A percentile compares a stretch with the other conserved stretches of the same genome.
phyloP scores from a whole-genome alignment of 1,140 invertebrate species.

The Eupeodes corollae region DNA sequence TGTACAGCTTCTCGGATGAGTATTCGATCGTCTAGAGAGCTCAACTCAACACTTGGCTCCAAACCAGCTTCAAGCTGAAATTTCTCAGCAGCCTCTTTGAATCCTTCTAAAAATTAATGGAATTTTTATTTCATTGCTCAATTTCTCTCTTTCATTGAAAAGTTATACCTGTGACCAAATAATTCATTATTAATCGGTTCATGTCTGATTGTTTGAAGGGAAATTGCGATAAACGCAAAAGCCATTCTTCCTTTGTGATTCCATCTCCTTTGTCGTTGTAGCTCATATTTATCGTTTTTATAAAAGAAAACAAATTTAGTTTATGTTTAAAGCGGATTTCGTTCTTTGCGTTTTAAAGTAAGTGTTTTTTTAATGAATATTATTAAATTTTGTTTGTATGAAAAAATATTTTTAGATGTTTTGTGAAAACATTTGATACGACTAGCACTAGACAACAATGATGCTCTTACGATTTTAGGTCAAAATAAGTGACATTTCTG shows the following conservation, averaged over 20 bases:
- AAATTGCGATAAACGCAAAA: slow-evolving; percentile 57
- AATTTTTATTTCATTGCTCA: slow-evolving; percentile 2
- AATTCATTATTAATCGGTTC: slow-evolving; percentile 98
- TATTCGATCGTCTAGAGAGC: slow-evolving; percentile 85
- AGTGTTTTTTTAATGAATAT: too few species aligned
- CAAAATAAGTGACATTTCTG: too few species aligned
- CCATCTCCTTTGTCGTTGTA: slow-evolving; percentile 32
- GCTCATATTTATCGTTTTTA: slow-evolving; percentile 22
- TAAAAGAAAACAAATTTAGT: too few species aligned
- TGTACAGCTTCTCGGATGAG: slow-evolving; percentile 91
- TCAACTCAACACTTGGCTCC: slow-evolving; percentile 73
- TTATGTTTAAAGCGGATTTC: not conserved
- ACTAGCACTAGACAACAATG: too few species aligned
- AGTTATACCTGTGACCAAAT: slow-evolving; percentile 80
- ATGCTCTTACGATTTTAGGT: too few species aligned
- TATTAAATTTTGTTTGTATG: too few species aligned
- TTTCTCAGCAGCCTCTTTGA: slow-evolving; percentile 95
- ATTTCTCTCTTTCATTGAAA: slow-evolving; percentile 1
- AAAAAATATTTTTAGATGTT: too few species aligned
- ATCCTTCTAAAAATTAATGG: slow-evolving; percentile 63
- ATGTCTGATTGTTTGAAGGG: slow-evolving; percentile 82
- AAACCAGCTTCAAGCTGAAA: slow-evolving; percentile 91
- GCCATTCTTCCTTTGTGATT: slow-evolving; percentile 50
- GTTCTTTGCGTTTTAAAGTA: too few species aligned
- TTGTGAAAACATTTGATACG: too few species aligned